These are phyloP conservation scores for Keiferia lycopersicella DNA, from an alignment of 2,888 invertebrate species.

Conservation along the genomic window DNA sequence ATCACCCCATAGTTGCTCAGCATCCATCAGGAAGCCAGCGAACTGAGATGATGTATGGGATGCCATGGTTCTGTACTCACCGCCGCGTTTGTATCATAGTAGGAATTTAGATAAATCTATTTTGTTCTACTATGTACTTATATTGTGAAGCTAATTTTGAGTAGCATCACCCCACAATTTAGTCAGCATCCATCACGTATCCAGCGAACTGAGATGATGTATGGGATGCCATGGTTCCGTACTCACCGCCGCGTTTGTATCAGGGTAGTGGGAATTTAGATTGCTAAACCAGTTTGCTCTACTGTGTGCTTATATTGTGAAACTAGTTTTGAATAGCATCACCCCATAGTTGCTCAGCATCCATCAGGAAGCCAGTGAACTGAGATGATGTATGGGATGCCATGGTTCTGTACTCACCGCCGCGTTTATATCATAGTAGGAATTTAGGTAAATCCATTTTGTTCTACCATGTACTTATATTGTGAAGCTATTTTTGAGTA, in stretches of 20 bases:
- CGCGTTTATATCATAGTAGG: neutral
- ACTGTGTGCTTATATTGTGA: neutral
- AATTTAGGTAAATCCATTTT: neutral
- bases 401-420: neutral
- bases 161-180: too few species aligned
- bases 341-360: too few species aligned
- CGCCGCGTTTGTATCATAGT: neutral
- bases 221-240: neutral
- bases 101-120: neutral
- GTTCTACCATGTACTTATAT: neutral
- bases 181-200: neutral
- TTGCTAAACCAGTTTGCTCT: neutral
- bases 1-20: too few species aligned
- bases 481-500: too few species aligned
- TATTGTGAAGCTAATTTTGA: too few species aligned
- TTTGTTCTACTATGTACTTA: neutral
- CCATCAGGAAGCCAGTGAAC: neutral
- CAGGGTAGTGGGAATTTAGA: neutral
- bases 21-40: neutral
- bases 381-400: neutral
- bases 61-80: neutral
- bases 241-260: neutral
- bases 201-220: slow-evolving; percentile 1
- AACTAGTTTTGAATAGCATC: too few species aligned
- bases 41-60: slow-evolving; percentile 3